Evolutionary conservation across 2,113 vertebrate genomes (phyloP), one percentile per base, ranked within the genome.

Genomic region (Nerophis ophidion): DNA sequence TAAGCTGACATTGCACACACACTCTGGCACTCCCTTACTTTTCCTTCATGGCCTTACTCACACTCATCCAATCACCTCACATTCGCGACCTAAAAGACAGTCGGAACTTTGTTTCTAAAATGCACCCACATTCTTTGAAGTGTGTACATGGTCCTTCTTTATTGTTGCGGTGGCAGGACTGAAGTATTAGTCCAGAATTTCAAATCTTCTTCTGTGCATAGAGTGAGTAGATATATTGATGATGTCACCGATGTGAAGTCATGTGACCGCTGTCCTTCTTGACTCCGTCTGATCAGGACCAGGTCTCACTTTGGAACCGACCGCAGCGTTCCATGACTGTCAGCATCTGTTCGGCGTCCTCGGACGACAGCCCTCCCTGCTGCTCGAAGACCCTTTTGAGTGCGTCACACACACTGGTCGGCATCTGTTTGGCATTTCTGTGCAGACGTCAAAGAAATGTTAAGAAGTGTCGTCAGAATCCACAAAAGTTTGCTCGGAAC

Each of bases 301-400:
- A 99, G 13, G 97, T 98, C 81, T 99, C 97, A 0, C 84, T 89
- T 86, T 99, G 97, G 78, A 95, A 90, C n/a, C 81, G 92, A n/a
- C 68, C 84, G 0, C 68, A 72, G 55, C 72, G 90, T 81, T 97
- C 95, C 80, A 99, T 90, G 69, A 58, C 63, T 5, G 45, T 36
- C 5, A 98, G 87, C 86, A 93, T 89, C 52, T 90, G 72, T 7
- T 91, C 75, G 0, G 95, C 91, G 0, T 93, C 89, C 0, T 75
- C 49, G 0, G 71, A 42, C 0, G 93, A 93, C 47, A 94, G 63
- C 2, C 84, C 82, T 0, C 97, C 97, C 38, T 92, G 79, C 49
- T 87, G 80, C 82, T 90, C 89, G 77, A 97, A 88, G 49, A 81
- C 73, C 0, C 65, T 83, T 1, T 52, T 90, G 66, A 99, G 70